phyloP scores from a whole-genome alignment of 2,797 vertebrate species.

The Neostethus bicornis region DNA sequence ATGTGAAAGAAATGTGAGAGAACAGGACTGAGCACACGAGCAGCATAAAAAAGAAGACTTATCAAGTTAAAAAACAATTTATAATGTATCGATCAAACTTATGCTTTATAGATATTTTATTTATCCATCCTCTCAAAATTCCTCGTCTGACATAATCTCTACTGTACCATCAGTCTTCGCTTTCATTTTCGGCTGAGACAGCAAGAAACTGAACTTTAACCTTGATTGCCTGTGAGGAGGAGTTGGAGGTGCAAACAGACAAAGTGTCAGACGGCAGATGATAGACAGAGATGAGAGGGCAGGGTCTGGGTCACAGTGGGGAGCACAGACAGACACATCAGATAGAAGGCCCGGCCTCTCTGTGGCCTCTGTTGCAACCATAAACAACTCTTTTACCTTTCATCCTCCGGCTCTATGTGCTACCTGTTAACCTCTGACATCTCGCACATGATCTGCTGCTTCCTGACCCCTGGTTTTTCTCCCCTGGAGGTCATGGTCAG shows the following conservation, averaged over 20 bases:
- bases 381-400: slow-evolving; percentile 65
- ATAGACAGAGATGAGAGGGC: slow-evolving; percentile 39
- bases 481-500: slow-evolving; percentile 54
- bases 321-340: slow-evolving; percentile 45
- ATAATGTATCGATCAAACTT: too few species aligned
- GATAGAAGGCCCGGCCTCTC: slow-evolving; percentile 44
- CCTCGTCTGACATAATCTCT: neutral
- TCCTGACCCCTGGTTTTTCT: slow-evolving; percentile 49
- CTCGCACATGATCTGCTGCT: slow-evolving; percentile 32
- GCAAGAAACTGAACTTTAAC: neutral
- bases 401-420: slow-evolving; percentile 40
- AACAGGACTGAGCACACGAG: too few species aligned
- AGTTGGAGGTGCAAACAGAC: slow-evolving; percentile 5
- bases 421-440: slow-evolving; percentile 69
- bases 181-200: neutral
- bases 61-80: too few species aligned
- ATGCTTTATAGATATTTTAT: too few species aligned
- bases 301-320: slow-evolving; percentile 50
- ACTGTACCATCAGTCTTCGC: neutral
- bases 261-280: slow-evolving; percentile 39
- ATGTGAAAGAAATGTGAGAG: too few species aligned
- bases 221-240: slow-evolving; percentile 3
- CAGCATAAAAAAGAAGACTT: too few species aligned
- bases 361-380: slow-evolving; percentile 41
- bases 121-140: neutral